Percentiles rank a stretch among this genome's conserved stretches.
These are phyloP conservation scores for Excalfactoria chinensis DNA, from an alignment of 2,113 vertebrate species.

Conservation along the genomic window DNA sequence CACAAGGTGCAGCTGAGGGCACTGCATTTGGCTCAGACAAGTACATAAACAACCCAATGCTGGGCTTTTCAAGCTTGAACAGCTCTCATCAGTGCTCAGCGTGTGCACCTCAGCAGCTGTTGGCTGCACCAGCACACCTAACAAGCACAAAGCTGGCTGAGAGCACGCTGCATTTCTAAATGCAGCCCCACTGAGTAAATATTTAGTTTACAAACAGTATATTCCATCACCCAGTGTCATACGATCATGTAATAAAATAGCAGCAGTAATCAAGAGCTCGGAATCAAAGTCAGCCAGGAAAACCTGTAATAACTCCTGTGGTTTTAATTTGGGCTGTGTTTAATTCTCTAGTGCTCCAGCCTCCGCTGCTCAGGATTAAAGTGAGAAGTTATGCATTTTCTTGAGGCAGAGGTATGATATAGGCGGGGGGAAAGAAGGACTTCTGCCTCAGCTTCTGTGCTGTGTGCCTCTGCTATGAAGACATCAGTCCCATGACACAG, in stretches of 20 bases:
- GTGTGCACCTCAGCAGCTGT: fast-evolving
- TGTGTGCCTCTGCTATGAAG: neutral
- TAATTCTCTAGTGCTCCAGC: neutral
- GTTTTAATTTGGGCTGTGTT: neutral
- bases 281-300: neutral
- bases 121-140: neutral
- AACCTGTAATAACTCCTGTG: neutral
- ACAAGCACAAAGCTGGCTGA: neutral
- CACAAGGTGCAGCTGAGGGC: neutral
- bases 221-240: neutral
- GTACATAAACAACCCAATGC: fast-evolving
- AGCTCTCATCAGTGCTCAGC: neutral
- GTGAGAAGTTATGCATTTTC: neutral
- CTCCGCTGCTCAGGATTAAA: neutral
- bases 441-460: neutral
- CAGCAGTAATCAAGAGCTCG: neutral
- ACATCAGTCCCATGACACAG: neutral
- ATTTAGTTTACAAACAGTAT: neutral
- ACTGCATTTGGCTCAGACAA: neutral
- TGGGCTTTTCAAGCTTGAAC: neutral
- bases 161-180: fast-evolving
- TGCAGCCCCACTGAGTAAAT: neutral
- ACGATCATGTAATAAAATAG: neutral
- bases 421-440: neutral
- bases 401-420: neutral